Percentiles rank a stretch among this genome's conserved stretches.
These are phyloP conservation scores for Sycophila texana DNA, from an alignment of 2,888 invertebrate species.

Conservation along the genomic window DNA sequence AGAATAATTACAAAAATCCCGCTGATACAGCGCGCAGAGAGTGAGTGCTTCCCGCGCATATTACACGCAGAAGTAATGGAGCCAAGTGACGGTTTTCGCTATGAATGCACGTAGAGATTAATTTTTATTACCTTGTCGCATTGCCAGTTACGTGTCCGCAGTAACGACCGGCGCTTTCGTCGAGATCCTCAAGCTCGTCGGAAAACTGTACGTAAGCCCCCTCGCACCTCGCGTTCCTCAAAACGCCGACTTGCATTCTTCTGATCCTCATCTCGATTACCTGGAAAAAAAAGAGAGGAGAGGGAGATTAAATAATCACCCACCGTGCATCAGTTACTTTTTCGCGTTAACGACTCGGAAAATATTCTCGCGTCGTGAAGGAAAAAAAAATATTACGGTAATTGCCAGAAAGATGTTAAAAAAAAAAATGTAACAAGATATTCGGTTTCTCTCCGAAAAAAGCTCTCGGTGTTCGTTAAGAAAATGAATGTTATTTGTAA, in stretches of 20 bases:
- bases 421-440: background rate
- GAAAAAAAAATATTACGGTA: background rate
- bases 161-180: conserved; percentile 66
- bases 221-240: conserved; percentile 66
- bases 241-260: conserved; percentile 67
- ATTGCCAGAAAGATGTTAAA: background rate
- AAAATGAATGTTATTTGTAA: background rate
- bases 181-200: conserved; percentile 63
- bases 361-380: too few relatives aligned
- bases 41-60: background rate
- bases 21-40: too few relatives aligned
- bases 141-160: conserved; percentile 69
- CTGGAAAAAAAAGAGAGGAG: conserved; percentile 51
- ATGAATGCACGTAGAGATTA: conserved; percentile 26
- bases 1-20: too few relatives aligned
- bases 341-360: too few relatives aligned
- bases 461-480: background rate
- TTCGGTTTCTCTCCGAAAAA: background rate
- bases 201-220: conserved; percentile 68
- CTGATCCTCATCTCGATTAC: conserved; percentile 68
- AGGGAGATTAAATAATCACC: too few relatives aligned
- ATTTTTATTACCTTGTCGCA: conserved; percentile 65
- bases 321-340: too few relatives aligned
- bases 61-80: background rate
- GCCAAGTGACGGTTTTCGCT: conserved; percentile 1